Evolutionary conservation across 2,113 vertebrate genomes (phyloP).

Genomic region (Melanerpes aurifrons): DNA sequence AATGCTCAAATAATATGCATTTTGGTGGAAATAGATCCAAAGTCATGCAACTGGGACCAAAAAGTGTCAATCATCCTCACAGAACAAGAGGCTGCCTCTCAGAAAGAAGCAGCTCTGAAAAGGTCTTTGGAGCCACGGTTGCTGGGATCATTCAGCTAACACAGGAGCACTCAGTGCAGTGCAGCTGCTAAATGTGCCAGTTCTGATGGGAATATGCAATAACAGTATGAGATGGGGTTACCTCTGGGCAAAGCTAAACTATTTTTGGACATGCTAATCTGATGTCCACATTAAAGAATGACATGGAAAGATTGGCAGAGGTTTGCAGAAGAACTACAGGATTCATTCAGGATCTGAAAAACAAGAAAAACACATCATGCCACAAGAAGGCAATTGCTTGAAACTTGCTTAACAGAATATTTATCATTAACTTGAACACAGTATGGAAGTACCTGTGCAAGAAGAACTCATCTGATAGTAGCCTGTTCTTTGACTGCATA

Average conservation of each 20-base stretch:
- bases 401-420: background rate
- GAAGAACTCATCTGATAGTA: conserved; percentile 13
- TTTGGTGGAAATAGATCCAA: background rate
- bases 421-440: conserved; percentile 1
- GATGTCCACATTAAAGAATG: background rate
- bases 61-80: background rate
- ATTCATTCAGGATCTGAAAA: background rate
- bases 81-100: background rate
- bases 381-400: background rate
- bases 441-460: conserved; percentile 5
- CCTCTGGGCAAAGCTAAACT: background rate
- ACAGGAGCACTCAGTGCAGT: background rate
- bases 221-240: background rate
- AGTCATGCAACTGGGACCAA: background rate
- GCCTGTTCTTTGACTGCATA: background rate
- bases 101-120: background rate
- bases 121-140: background rate
- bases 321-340: background rate
- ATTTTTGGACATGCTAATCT: background rate
- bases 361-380: background rate
- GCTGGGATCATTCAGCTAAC: background rate
- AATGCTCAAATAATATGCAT: background rate
- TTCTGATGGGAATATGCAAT: background rate
- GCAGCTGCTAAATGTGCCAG: background rate
- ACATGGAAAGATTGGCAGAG: background rate